Conservation (phyloP, 2,113 vertebrate species). For the Talpa occidentalis region DNA sequence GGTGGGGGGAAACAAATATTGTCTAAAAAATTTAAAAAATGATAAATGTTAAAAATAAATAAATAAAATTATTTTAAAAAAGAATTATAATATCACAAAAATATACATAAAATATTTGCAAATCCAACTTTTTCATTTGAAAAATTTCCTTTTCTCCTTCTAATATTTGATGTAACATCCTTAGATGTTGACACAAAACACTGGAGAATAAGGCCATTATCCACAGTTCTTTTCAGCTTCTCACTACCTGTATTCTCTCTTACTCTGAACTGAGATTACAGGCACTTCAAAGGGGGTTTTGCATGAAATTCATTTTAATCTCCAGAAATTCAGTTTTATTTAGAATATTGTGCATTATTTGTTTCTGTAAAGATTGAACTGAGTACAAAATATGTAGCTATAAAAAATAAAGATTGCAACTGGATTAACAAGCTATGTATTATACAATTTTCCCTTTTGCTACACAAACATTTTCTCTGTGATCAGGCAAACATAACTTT, state of each 20-base stretch:
- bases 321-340: background rate
- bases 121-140: background rate
- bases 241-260: background rate
- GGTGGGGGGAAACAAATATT: too few relatives aligned
- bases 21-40: too few relatives aligned
- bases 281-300: background rate
- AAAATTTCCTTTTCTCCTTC: slow-evolving; percentile 6
- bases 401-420: background rate
- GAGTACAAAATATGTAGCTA: too few relatives aligned
- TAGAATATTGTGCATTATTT: slow-evolving; percentile 32
- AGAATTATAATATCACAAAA: too few relatives aligned
- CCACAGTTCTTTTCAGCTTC: background rate
- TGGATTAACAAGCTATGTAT: background rate
- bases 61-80: too few relatives aligned
- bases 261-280: background rate
- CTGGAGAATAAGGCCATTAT: background rate
- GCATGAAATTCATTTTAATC: slow-evolving; percentile 34
- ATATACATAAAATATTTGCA: too few relatives aligned
- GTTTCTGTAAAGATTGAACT: background rate
- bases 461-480: slow-evolving; percentile 20
- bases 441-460: slow-evolving; percentile 27
- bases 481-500: background rate
- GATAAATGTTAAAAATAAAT: too few relatives aligned
- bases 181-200: background rate
- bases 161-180: background rate